phyloP scores from a whole-genome alignment of 2,888 invertebrate genomes.

The Pandemis cinnamomeana region DNA sequence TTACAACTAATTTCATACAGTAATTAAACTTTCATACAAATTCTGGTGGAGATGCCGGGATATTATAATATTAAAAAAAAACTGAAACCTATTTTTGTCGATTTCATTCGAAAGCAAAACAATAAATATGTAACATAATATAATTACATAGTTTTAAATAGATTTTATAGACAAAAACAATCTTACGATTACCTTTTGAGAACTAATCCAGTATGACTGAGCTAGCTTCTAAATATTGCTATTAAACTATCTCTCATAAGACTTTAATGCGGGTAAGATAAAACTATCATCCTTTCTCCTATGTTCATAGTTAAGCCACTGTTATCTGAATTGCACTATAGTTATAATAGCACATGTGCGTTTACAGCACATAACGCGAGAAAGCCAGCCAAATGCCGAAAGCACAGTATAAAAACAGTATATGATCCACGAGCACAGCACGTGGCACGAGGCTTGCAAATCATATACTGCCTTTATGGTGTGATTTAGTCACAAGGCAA shows the following conservation, averaged over 20 bases:
- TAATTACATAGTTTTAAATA: not conserved
- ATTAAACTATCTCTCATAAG: conserved; percentile 15
- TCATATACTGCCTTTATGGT: too few relatives aligned
- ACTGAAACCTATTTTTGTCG: not conserved
- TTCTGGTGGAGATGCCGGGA: not conserved
- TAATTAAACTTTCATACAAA: not conserved
- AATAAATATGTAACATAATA: not conserved
- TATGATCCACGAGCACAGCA: too few relatives aligned
- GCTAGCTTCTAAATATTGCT: not conserved
- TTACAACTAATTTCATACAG: too few relatives aligned
- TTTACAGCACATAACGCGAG: not conserved
- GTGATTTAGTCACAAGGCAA: too few relatives aligned
- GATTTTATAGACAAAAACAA: too few relatives aligned
- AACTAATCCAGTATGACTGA: not conserved
- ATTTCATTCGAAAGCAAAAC: not conserved
- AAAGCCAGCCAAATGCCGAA: not conserved
- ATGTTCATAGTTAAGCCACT: not conserved
- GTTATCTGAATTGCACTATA: not conserved
- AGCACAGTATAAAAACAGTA: too few relatives aligned
- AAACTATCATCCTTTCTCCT: not conserved
- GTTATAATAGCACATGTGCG: not conserved
- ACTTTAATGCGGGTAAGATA: conserved; percentile 9
- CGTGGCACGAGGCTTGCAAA: too few relatives aligned
- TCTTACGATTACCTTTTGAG: not conserved
- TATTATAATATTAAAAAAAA: not conserved